These are phyloP conservation scores for Paramormyrops kingsleyae DNA, from an alignment of 2,113 vertebrate genomes.

Conservation along the genomic window DNA sequence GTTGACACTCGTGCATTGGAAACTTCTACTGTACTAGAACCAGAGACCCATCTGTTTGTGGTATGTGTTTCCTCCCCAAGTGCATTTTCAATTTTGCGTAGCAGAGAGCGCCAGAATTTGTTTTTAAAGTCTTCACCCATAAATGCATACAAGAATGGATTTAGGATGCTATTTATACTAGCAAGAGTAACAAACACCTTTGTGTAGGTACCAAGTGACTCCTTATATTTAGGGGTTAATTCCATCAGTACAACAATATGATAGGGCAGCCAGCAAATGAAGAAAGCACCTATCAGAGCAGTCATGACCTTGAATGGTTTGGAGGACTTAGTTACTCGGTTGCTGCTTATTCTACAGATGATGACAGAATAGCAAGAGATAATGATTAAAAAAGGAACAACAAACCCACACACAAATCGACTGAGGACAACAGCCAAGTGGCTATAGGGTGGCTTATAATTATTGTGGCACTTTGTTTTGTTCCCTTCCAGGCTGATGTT, in stretches of 20 bases:
- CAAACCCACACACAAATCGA: conserved; percentile 66
- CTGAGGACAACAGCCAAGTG: conserved; percentile 37
- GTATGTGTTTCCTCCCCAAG: conserved; percentile 58
- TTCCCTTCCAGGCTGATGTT: no score
- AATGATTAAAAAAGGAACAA: conserved; percentile 67
- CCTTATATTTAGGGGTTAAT: conserved; percentile 28
- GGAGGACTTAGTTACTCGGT: conserved; percentile 58
- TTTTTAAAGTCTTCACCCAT: conserved; percentile 87
- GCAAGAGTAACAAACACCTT: conserved; percentile 36
- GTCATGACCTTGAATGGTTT: conserved; percentile 78
- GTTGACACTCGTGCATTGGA: conserved; percentile 42
- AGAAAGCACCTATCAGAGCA: conserved; percentile 70
- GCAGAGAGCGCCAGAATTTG: conserved; percentile 48
- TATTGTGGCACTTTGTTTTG: no score
- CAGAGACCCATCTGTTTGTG: conserved; percentile 38
- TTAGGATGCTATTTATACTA: conserved; percentile 73
- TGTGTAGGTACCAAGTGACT: neutral
- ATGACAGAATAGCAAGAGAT: conserved; percentile 67
- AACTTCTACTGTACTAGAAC: conserved; percentile 48
- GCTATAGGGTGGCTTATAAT: no score
- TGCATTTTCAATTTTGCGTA: conserved; percentile 62
- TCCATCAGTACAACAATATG: conserved; percentile 71
- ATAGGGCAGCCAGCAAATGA: conserved; percentile 79
- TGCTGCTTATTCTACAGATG: conserved; percentile 57
- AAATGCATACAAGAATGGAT: conserved; percentile 87